These are phyloP conservation scores for Melanotaenia nigrans DNA, from an alignment of 2,797 vertebrate species.

Conservation along the genomic window DNA sequence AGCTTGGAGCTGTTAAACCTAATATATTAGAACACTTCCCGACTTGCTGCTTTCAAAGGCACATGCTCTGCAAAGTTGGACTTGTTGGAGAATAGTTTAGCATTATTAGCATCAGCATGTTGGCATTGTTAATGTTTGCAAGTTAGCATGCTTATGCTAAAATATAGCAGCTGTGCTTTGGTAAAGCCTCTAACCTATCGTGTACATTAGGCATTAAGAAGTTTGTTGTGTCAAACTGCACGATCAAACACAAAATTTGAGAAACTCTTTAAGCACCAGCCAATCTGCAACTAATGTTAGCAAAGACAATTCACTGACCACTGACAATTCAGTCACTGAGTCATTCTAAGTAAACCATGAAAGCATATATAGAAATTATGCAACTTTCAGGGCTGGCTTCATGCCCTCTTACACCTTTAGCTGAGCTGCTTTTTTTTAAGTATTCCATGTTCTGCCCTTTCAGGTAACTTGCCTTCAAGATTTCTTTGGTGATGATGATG, in stretches of 20 bases:
- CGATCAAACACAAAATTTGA: not conserved
- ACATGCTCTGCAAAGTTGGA: too few relatives aligned
- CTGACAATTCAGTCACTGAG: not conserved
- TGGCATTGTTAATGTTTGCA: too few relatives aligned
- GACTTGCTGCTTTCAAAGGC: too few relatives aligned
- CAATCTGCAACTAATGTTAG: not conserved
- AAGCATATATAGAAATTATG: not conserved
- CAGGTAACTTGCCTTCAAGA: slow-evolving; percentile 98
- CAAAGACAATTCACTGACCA: not conserved
- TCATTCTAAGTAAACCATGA: not conserved
- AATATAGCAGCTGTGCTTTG: too few relatives aligned
- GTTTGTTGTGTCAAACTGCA: not conserved
- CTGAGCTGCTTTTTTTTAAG: not conserved
- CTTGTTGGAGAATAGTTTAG: too few relatives aligned
- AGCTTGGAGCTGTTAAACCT: too few relatives aligned
- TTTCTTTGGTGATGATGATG: slow-evolving; percentile 98
- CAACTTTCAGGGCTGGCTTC: not conserved
- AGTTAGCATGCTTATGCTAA: too few relatives aligned
- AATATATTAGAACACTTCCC: too few relatives aligned
- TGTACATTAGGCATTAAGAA: too few relatives aligned
- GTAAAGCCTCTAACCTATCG: too few relatives aligned
- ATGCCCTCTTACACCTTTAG: not conserved
- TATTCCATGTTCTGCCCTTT: slow-evolving; percentile 30
- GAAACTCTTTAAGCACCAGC: too few relatives aligned
- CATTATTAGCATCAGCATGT: too few relatives aligned